Evolutionary conservation across 2,797 vertebrate species (phyloP).

Genomic region (Chiloscyllium punctatum): DNA sequence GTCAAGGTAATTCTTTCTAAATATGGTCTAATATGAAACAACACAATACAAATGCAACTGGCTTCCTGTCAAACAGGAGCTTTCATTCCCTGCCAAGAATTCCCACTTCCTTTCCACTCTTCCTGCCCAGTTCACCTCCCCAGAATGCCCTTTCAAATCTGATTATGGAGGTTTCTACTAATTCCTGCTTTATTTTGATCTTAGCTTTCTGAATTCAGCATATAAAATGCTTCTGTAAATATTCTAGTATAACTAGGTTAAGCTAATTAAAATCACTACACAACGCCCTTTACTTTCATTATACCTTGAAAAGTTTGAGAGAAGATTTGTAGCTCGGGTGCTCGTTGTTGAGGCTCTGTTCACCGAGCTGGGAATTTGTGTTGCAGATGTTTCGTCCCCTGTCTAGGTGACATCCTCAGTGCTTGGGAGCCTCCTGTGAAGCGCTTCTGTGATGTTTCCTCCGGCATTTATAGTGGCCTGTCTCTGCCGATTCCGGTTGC

Average conservation of each 20-base stretch:
- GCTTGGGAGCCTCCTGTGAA: too few relatives aligned
- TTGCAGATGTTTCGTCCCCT: too few relatives aligned
- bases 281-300: neutral
- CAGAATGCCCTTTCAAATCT: neutral
- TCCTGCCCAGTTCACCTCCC: neutral
- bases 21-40: neutral
- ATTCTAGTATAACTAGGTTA: neutral
- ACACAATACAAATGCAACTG: neutral
- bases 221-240: neutral
- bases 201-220: neutral
- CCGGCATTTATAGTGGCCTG: too few relatives aligned
- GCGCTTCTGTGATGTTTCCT: too few relatives aligned
- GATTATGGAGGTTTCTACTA: neutral
- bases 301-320: too few relatives aligned
- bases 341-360: too few relatives aligned
- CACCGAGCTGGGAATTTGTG: too few relatives aligned
- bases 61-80: constrained; percentile 14
- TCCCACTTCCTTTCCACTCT: neutral
- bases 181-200: neutral
- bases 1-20: constrained; percentile 17
- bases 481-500: too few relatives aligned
- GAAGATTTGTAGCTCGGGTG: too few relatives aligned
- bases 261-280: neutral
- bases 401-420: too few relatives aligned
- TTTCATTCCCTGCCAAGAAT: neutral